These are phyloP conservation scores for Seriola aureovittata DNA, from an alignment of 2,113 vertebrate species.

Conservation along the genomic window DNA sequence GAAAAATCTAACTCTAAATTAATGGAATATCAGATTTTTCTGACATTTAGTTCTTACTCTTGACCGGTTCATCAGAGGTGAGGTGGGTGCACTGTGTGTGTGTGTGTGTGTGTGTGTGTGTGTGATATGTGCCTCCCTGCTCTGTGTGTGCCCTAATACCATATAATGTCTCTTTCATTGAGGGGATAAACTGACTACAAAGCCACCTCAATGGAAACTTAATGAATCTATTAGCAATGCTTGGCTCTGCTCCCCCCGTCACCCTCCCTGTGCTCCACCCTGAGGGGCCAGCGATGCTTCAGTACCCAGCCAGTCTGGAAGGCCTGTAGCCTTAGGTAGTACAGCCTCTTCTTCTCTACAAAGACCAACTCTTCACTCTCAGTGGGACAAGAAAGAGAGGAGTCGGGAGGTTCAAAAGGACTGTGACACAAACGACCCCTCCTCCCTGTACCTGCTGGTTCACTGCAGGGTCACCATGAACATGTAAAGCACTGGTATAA, in stretches of 20 bases:
- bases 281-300: slow-evolving; percentile 55
- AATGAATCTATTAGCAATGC: slow-evolving; percentile 79
- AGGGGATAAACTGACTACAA: slow-evolving; percentile 77
- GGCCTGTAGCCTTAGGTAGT: slow-evolving; percentile 63
- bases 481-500: slow-evolving; percentile 2
- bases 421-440: slow-evolving; percentile 60
- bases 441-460: slow-evolving; percentile 75
- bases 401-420: slow-evolving; percentile 59
- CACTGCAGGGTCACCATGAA: slow-evolving; percentile 71
- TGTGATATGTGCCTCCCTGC: not conserved
- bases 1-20: not conserved
- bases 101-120: slow-evolving; percentile 17
- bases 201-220: slow-evolving; percentile 73
- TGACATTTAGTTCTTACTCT: not conserved
- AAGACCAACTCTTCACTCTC: slow-evolving; percentile 68
- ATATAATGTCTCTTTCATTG: slow-evolving; percentile 80
- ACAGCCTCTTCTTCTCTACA: slow-evolving; percentile 56
- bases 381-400: slow-evolving; percentile 58
- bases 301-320: slow-evolving; percentile 43
- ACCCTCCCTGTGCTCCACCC: slow-evolving; percentile 29
- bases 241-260: slow-evolving; percentile 23
- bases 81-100: slow-evolving; percentile 2
- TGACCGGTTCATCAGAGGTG: slow-evolving; percentile 12
- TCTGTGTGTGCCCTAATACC: slow-evolving; percentile 49
- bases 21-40: slow-evolving; percentile 8